A percentile compares a stretch with the other conserved stretches of the same genome.
Evolutionary conservation across 2,888 invertebrate genomes (phyloP).

Genomic region (Drosophila tripunctata): DNA sequence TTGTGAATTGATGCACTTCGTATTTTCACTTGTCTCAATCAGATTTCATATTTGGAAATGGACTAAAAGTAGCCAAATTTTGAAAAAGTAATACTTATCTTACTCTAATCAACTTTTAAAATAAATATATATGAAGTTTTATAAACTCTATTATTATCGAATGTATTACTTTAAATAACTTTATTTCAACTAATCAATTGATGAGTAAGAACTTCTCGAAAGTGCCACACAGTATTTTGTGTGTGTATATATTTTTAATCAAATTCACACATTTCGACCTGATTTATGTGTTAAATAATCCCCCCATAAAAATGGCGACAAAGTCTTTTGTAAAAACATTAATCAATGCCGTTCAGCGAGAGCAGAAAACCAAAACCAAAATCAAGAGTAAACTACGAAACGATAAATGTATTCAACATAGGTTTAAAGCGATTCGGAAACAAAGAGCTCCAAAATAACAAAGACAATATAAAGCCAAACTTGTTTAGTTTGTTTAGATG

Average conservation of each 20-base stretch:
- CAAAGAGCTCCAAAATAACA: conserved; percentile 41
- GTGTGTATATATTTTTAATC: conserved; percentile 49
- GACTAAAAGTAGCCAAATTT: neutral
- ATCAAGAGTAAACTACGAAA: conserved; percentile 43
- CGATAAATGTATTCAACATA: conserved; percentile 35
- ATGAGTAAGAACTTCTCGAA: conserved; percentile 10
- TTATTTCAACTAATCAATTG: conserved; percentile 11
- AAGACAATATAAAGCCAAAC: conserved; percentile 66
- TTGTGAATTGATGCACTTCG: conserved; percentile 27
- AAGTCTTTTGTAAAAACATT: conserved; percentile 76
- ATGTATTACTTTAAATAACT: conserved; percentile 4
- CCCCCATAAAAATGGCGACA: conserved; percentile 66
- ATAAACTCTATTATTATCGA: too few relatives aligned
- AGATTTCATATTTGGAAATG: neutral
- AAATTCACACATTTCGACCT: conserved; percentile 61
- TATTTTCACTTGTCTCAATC: conserved; percentile 11
- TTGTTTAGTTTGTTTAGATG: conserved; percentile 63
- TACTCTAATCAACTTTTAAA: too few relatives aligned
- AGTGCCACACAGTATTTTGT: conserved; percentile 7
- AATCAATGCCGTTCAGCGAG: conserved; percentile 52
- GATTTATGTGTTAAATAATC: conserved; percentile 60
- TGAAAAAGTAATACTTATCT: too few relatives aligned
- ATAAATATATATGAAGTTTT: neutral
- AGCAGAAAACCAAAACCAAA: conserved; percentile 22
- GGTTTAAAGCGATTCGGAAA: conserved; percentile 34